Base-by-base conservation (phyloP, 1,140 invertebrate genomes). In the Caenorhabditis brenneri region DNA sequence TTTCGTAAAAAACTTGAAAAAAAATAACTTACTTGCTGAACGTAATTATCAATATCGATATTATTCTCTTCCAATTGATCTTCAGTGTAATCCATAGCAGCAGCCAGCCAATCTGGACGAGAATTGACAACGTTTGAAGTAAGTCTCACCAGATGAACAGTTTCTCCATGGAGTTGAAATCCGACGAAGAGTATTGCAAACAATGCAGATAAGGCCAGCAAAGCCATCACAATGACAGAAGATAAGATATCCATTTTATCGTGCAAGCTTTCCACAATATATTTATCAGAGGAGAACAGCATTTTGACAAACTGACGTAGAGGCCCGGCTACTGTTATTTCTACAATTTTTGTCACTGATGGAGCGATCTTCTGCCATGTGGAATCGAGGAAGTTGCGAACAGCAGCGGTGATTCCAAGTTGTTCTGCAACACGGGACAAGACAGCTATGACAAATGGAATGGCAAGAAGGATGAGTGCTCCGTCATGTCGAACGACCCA, bases 161-260 rank as follows among this genome's bases (percentile, higher is more conserved):
- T 96, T 93, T 99, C 97, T 19, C 95, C 95, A 91, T 98, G 98
- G 82, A 97, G 94, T 95, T 97, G 91, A 10, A 91, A 89, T 9
- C 49, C 82, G 31, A 90, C 83, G 79, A 91, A 88, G 49, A 93
- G 85, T 48, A 90, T 87, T n/a, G 91, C 89, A 80, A 93, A 91
- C 5, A 93, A 84, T n/a, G 90, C 88, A 53, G 91, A 90, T 33
- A 91, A 85, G 19, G 91, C 91, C 31, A 92, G 89, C 48, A 92
- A 81, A n/a, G 92, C 80, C 80, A 93, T 93, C 15, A 93, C 91
- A 53, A 91, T 83, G 27, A 93, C 88, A 83, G 92, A 93, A 16
- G 92, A 92, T 15, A 92, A 89, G 22, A 91, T 90, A 87, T 93
- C 92, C 27, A 93, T 79, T 60, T 69, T 33, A 46, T 49, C n/a